Base-by-base conservation (phyloP, 2,797 vertebrate species). In the Rhabdophis nuchalis region DNA sequence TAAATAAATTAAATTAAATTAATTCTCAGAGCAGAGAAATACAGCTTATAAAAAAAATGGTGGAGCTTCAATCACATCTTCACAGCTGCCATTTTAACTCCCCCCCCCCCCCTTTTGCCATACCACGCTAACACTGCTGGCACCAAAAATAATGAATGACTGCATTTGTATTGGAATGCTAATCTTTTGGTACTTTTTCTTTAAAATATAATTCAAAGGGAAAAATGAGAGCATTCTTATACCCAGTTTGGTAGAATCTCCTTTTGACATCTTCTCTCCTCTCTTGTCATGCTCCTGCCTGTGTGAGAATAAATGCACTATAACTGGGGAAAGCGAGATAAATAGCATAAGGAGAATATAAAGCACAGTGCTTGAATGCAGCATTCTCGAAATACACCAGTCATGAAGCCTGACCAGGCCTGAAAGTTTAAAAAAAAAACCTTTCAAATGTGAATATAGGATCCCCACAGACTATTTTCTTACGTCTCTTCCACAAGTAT, bases 261-360 rank as follows among this genome's bases (percentile, higher is more conserved):
- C 36, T 96, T 93, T 96, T 96, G 96, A 96, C 93, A 23, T 95
- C 85, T 95, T 60, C 91, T 92, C 68, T 96, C 85, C 85, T 94
- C 93, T 96, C 87, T 94, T 96, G 95, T 96, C 96, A 94, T 95
- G 94, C 93, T 94, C 94, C 93, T 91, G 92, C 95, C 93, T 93
- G 92, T 0, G 10, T 23, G 89, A 94, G 95, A 93, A 96, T 96
- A 97, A 97, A 96, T 90, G 93, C 60, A 86, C 90, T 93, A 95
- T 95, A 95, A 96, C 96, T 96, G 95, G 94, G 94, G 94, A 96
- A 96, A 96, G 94, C 36, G 95, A 97, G 96, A 97, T 97, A 97
- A 97, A 96, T 94, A 95, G 86, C 3, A 0, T 91, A 92, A 95
- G 94, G 94, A 96, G 93, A 96, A 97, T 96, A 95, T 95, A 96